phyloP scores from a whole-genome alignment of 2,113 vertebrate species.

The Columbina picui region DNA sequence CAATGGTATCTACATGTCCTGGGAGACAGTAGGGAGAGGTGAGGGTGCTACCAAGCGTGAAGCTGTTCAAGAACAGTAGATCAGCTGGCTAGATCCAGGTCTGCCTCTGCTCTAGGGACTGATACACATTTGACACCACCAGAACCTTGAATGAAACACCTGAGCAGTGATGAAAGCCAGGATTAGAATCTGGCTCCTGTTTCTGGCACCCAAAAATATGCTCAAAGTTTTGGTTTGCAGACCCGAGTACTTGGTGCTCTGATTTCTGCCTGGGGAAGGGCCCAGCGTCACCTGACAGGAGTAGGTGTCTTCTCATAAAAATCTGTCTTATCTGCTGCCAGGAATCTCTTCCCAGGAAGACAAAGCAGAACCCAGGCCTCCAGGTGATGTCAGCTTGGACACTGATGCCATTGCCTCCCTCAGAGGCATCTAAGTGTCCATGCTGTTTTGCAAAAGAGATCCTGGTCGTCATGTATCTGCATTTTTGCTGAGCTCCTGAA shows the following conservation, averaged over 20 bases:
- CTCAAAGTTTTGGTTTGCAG: not conserved
- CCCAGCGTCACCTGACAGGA: fast-evolving
- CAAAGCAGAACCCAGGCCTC: not conserved
- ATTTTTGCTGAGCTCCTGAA: not conserved
- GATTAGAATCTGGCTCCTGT: not conserved
- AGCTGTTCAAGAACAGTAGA: not conserved
- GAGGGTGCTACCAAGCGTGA: not conserved
- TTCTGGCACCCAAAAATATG: not conserved
- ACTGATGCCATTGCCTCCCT: not conserved
- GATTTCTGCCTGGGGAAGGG: not conserved
- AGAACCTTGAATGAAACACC: not conserved
- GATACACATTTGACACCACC: not conserved
- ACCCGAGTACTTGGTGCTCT: not conserved
- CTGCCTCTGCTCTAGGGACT: not conserved
- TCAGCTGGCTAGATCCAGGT: not conserved
- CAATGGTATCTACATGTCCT: no score
- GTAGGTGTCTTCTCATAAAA: not conserved
- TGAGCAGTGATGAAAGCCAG: not conserved
- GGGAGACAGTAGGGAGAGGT: not conserved
- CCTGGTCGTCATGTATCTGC: not conserved
- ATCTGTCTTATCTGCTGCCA: not conserved
- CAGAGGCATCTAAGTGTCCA: not conserved
- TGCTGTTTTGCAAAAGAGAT: not conserved
- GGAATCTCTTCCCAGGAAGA: not conserved
- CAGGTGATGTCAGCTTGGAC: not conserved